Base-by-base conservation (phyloP, 2,888 invertebrate genomes). In the Lepidochrysops patricia region DNA sequence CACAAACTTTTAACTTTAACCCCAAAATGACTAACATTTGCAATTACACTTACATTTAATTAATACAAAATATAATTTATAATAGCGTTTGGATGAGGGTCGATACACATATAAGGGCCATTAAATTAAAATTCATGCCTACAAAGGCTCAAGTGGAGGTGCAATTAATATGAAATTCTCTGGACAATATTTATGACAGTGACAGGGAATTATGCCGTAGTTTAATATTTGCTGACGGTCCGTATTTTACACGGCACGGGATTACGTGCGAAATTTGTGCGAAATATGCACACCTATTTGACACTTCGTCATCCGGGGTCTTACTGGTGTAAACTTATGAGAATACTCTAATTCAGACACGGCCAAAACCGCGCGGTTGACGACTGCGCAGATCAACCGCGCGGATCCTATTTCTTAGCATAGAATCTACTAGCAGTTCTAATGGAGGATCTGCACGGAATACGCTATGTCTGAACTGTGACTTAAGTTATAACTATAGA, bases 211-310 rank as follows among this genome's bases (percentile, higher is more conserved):
- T 82, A 82, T 79, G 77, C 75, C 77, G 64, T 71, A 77, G 74
- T 81, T 80, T 81, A 83, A 85, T 86, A 80, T 86, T 84, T 82
- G 84, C 84, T 76, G 80, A 80, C 77, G 74, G 73, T 74, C 70
- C 80, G 78, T 84, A 85, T 84, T 84, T 86, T 81, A 81, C 80
- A 77, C 75, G 77, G 76, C 74, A 70, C 72, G 74, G 79, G 82
- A 83, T 84, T 84, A 84, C 77, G 78, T 75, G 80, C 74, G 71
- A 81, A 81, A 81, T 79, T 77, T 79, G 77, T 79, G 75, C 65
- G 67, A 68, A 67, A 80, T 81, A 80, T 82, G 82, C 80, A 79
- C 75, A 70, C 68, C 74, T 74, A 75, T 80, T 81, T 81, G 78
- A 79, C 76, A 80, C 76, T 76, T 74, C 76, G 80, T 79, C 74